Base-by-base conservation (phyloP, 2,888 invertebrate genomes). In the Athalia cordata region DNA sequence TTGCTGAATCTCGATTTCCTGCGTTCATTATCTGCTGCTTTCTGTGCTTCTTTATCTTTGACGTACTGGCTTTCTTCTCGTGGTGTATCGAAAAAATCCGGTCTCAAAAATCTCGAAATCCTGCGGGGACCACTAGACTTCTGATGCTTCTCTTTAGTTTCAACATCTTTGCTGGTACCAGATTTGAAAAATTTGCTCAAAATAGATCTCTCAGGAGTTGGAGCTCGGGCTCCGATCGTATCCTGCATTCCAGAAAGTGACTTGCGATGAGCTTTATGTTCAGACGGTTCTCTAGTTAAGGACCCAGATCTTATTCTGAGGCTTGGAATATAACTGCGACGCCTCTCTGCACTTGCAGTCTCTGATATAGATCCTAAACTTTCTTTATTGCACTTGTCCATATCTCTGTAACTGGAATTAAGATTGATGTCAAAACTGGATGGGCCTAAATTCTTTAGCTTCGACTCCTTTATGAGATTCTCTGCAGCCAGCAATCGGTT, bases 41-140 rank as follows among this genome's bases (percentile, higher is more conserved):
- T 90, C 15, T 85, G 87, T 1, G 88, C 89, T 72, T 90, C 90
- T 72, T 90, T 89, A 49, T 90, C 89, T 78, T 90, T 92, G 0
- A 93, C 92, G 85, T 93, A 94, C 43, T 93, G 91, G 85, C 93
- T 94, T 83, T 95, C 95, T 79, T 94, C 94, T 29, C 92, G 89
- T 7, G 94, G 93, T 1, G 94, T 91, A 81, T 96, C 95, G 86
- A 94, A 95, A 87, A 96, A 96, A 88, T 96, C 96, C 0, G 96
- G 95, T 50, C 96, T 92, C 79, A 96, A 90, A 89, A 96, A 96
- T 78, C 96, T 91, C 7, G 95, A 95, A 79, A 95, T 93, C 81
- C 94, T 92, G 72, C 94, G 93, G 77, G 92, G 92, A 55, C 92
- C 91, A 78, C 92, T 91, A 7, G 85, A 80, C 61, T 86, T 87